Base-by-base conservation (phyloP, 2,888 invertebrate species). In the Ophion ventricosus region DNA sequence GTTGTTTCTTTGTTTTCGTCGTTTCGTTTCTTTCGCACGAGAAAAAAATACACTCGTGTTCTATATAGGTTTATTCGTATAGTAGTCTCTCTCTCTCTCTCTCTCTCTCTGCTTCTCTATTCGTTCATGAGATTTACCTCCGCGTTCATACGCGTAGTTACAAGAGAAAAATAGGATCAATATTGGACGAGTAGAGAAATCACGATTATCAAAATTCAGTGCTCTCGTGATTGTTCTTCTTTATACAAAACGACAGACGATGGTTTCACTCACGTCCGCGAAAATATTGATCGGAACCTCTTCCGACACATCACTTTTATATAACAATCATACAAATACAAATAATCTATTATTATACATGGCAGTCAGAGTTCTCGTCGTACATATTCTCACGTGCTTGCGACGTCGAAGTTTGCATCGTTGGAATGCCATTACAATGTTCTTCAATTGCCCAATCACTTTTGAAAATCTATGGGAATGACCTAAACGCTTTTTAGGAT, bases 31-130 rank as follows among this genome's bases (percentile, higher is more conserved):
- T 49, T 49, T 49, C 43, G 43, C 43, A 43, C 43, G 43, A 43
- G 14, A 49, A 92, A 91, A 92, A 91, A 90, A 91, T 90, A 88
- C 76, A 63, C 84, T 82, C 85, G 72, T 49, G 84, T 86, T 88
- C 85, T 86, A 87, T 87, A 81, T 49, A 49, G 14, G 49, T 40
- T 20, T 81, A 84, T 87, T 87, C 86, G 83, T 89, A 83, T 76
- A 66, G 86, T 87, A 86, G 83, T 80, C 76, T 74, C 73, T 74
- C 80, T 66, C 75, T 29, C 75, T 80, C 75, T 75, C 72, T 20
- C 69, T 69, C 49, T 49, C 49, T 49, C 17, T 49, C n/a, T 17
- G n/a, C n/a, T 26, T 57, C 61, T 49, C 64, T 63, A 49, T 63
- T 75, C 35, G 23, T 72, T 59, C 40, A 20, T 74, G 59, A 23